Evolutionary conservation across 2,113 vertebrate genomes (phyloP).

Genomic region (Rhinolophus ferrumequinum): DNA sequence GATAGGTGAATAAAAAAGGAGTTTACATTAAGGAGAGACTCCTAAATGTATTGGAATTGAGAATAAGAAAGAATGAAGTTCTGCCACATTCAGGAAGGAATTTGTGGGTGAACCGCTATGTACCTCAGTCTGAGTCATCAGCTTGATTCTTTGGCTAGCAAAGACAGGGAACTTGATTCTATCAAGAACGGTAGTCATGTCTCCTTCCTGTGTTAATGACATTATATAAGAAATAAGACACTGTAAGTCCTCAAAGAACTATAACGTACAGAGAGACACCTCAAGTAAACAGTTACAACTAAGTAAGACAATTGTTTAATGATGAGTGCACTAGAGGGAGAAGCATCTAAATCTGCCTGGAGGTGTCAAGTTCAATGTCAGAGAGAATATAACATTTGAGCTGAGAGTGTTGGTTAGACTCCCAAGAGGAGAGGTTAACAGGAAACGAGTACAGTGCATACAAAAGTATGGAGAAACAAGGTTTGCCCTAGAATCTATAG

Average conservation of each 20-base stretch:
- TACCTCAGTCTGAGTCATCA: accelerated
- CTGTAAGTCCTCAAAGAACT: neutral
- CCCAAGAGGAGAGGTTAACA: neutral
- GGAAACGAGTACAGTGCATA: neutral
- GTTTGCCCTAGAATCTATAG: neutral
- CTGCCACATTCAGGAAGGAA: neutral
- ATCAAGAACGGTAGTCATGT: neutral
- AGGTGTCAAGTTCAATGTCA: neutral
- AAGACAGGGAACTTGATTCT: neutral
- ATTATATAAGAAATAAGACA: neutral
- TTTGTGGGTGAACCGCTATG: neutral
- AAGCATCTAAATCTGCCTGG: neutral
- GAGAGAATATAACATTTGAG: neutral
- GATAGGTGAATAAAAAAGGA: neutral
- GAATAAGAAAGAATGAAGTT: neutral
- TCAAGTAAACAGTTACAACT: neutral
- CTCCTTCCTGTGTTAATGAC: neutral
- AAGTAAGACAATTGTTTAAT: neutral
- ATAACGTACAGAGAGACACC: neutral
- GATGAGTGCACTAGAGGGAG: neutral
- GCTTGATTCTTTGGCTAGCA: neutral
- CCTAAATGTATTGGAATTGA: neutral
- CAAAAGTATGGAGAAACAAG: neutral
- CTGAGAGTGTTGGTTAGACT: neutral
- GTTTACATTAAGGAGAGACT: neutral